Base-by-base conservation (phyloP, 2,888 invertebrate genomes). In the Agrotis exclamationis region DNA sequence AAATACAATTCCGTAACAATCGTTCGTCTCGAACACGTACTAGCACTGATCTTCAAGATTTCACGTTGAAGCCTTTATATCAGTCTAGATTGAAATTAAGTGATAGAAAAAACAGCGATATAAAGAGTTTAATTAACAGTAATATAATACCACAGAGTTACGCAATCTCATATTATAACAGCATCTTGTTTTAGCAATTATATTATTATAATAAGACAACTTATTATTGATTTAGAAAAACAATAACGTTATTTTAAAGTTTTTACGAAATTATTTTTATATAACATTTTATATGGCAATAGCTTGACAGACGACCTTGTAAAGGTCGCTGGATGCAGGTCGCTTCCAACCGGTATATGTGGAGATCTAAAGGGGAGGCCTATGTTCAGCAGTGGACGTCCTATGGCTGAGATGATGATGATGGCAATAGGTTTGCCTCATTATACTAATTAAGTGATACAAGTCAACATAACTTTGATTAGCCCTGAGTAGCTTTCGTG, bases 61-160 rank as follows among this genome's bases (percentile, higher is more conserved):
- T 56, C 67, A 63, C 72, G 63, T 45, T 75, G 24, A 72, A 72
- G 65, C 70, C 74, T 56, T 70, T 72, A 65, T 75, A 75, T 62
- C 72, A 73, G 67, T 67, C 70, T 14, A 76, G 76, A 79, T 63
- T 79, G 68, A 73, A 73, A 70, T 73, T 73, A 79, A 76, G 66
- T 70, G 73, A 76, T 1, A 63, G 73, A 64, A 73, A 79, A 73
- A 79, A 74, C 66, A 73, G 56, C 22, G 65, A 76, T 11, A 1
- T 76, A 74, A 76, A 76, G 16, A 70, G 76, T n/a, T 70, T 79
- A 62, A 76, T 76, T 70, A 2, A 76, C 54, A 53, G 63, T 63
- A 63, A 63, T 51, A 63, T 51, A 0, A 63, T 63, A 53, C 63
- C 63, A 63, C 51, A 44, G 0, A 63, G 39, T 63, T 44, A 63